A percentile compares a stretch with the other conserved stretches of the same genome.
phyloP scores from a whole-genome alignment of 2,113 vertebrate species.

The Tenrec ecaudatus region DNA sequence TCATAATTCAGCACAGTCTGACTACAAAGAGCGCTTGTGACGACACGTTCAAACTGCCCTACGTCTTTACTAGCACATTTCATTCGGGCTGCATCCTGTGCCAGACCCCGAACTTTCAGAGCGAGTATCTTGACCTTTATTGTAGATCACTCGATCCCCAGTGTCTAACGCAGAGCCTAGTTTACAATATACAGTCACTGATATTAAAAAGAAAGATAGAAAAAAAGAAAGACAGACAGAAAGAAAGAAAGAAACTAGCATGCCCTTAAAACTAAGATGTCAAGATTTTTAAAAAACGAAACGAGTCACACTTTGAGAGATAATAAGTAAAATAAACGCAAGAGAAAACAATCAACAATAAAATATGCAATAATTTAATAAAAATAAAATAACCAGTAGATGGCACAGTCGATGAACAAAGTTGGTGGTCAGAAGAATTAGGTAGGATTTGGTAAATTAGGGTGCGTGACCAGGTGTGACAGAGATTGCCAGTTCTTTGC shows the following conservation, averaged over 20 bases:
- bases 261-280: background rate
- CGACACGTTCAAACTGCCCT: background rate
- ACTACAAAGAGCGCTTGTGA: background rate
- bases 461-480: background rate
- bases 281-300: background rate
- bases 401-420: background rate
- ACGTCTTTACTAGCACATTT: background rate
- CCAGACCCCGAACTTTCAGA: background rate
- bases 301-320: background rate
- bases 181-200: background rate
- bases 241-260: no score
- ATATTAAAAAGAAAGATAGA: no score
- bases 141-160: background rate
- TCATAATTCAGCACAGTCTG: background rate
- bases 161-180: background rate
- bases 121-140: background rate
- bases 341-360: background rate
- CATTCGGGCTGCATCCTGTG: background rate
- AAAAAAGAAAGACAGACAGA: no score
- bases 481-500: background rate
- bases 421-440: background rate
- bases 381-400: background rate
- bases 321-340: background rate
- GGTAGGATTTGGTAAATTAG: background rate
- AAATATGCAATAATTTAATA: background rate